Evolutionary conservation across 1,140 invertebrate species (phyloP).

Genomic region (Dermatophagoides farinae): DNA sequence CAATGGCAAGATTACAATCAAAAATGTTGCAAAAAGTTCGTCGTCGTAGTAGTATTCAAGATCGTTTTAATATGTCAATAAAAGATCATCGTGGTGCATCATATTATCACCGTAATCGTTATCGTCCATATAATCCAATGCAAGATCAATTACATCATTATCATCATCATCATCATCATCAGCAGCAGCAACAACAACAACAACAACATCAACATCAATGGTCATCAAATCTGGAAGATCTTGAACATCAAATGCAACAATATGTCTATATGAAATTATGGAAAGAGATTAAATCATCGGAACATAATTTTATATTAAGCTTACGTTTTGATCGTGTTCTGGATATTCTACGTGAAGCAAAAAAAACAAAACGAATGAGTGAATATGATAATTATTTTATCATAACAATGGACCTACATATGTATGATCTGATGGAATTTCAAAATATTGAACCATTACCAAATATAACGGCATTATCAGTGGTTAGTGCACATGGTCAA

Average conservation of each 20-base stretch:
- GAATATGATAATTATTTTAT: constrained; percentile 54
- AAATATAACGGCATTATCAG: neutral
- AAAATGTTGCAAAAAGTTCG: too few species aligned
- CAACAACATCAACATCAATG: neutral
- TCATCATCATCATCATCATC: neutral
- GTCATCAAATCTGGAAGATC: neutral
- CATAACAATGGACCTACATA: constrained; percentile 25
- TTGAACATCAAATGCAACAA: neutral
- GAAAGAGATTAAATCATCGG: constrained; percentile 22
- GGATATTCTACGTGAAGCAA: constrained; percentile 41
- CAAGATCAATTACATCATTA: neutral
- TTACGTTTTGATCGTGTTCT: constrained; percentile 34
- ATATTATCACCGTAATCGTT: neutral
- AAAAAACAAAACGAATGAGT: constrained; percentile 62
- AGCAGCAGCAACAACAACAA: neutral
- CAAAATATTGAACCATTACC: neutral
- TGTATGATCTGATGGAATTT: neutral
- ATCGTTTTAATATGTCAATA: too few species aligned
- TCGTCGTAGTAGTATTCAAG: neutral
- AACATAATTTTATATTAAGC: constrained; percentile 52
- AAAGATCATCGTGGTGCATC: neutral
- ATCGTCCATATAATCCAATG: neutral
- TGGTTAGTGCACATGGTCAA: constrained; percentile 19
- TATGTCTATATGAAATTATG: neutral
- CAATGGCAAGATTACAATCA: too few species aligned